Conservation (phyloP, 2,797 vertebrate genomes). For the Ataeniobius toweri region DNA sequence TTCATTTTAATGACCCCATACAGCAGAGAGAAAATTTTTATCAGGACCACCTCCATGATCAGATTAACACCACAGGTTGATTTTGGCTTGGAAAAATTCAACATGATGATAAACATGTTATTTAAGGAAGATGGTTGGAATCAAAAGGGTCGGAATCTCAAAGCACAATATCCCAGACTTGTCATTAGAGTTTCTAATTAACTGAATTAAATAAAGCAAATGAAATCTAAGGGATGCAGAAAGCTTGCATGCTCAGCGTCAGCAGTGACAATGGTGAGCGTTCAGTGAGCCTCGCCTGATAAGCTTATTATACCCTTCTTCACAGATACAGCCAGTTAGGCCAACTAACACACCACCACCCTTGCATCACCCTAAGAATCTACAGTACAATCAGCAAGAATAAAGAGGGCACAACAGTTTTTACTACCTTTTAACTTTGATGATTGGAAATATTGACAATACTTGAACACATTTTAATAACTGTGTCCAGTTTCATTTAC, state of each 20-base stretch:
- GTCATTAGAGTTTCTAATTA: background rate
- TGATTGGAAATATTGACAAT: background rate
- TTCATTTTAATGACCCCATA: slow-evolving; percentile 41
- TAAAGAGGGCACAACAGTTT: background rate
- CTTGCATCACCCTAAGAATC: background rate
- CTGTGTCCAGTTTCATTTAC: background rate
- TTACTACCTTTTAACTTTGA: background rate
- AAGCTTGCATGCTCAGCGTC: no score
- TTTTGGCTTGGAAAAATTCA: background rate
- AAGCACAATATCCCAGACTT: background rate
- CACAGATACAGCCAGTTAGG: background rate
- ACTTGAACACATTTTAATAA: background rate
- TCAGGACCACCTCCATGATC: background rate
- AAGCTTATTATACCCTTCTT: background rate
- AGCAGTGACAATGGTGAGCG: no score
- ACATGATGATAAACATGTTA: background rate
- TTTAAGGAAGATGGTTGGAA: background rate
- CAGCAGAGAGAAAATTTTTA: slow-evolving; percentile 11
- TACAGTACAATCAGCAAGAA: background rate
- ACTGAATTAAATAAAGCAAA: background rate
- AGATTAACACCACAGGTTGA: slow-evolving; percentile 5
- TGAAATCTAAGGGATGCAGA: background rate
- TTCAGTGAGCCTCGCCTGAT: background rate
- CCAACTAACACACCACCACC: slow-evolving; percentile 5
- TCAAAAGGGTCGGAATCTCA: background rate